Evolutionary conservation across 2,888 invertebrate species (phyloP).

Genomic region (Apamea crenata): DNA sequence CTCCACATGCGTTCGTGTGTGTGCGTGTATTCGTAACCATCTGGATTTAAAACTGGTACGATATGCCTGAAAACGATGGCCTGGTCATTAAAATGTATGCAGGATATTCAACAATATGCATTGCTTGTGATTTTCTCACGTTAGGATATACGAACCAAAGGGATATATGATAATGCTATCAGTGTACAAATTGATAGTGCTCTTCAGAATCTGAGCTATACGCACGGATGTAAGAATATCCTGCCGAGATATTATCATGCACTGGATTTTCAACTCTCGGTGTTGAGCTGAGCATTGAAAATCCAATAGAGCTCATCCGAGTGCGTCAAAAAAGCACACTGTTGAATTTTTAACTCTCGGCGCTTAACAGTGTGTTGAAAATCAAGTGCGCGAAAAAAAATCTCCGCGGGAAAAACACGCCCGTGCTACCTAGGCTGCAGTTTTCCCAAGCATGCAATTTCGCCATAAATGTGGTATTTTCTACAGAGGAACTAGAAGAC

Average conservation of each 20-base stretch:
- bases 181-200: neutral
- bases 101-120: no score
- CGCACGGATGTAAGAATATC: no score
- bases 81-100: neutral
- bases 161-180: no score
- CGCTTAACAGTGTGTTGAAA: no score
- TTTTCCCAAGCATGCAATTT: neutral
- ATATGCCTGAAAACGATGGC: constrained; percentile 88
- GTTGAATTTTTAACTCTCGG: no score
- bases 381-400: neutral
- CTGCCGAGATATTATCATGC: neutral
- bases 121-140: neutral
- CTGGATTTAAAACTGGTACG: constrained; percentile 94
- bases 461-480: neutral
- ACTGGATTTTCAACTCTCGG: neutral
- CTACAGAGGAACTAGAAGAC: neutral
- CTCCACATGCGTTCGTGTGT: constrained; percentile 96
- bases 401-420: no score
- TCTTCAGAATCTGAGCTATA: neutral
- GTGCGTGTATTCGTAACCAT: constrained; percentile 97
- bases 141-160: neutral
- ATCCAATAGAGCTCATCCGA: neutral
- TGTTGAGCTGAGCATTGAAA: neutral
- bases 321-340: no score
- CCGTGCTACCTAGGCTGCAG: no score